Percentiles rank a stretch among this genome's conserved stretches.
These are phyloP conservation scores for Actinostola sp. DNA, from an alignment of 92 coral and sea anemone species.

Conservation along the genomic window DNA sequence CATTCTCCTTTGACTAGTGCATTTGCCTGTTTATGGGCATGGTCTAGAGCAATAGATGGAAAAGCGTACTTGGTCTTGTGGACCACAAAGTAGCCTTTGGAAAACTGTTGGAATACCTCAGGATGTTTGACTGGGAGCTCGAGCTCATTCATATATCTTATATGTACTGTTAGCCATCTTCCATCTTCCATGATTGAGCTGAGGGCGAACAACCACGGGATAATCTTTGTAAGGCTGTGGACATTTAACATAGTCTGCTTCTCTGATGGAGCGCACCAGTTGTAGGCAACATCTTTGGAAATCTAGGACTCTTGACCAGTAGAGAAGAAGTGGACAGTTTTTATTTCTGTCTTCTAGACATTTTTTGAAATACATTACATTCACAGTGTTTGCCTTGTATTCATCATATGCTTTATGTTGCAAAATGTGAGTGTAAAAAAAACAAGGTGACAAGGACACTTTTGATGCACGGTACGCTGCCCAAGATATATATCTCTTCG, in stretches of 20 bases:
- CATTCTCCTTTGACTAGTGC: constrained; percentile 65
- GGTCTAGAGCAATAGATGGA: constrained; percentile 64
- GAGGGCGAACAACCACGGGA: constrained; percentile 73
- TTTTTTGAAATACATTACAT: no score
- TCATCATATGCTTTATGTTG: not conserved
- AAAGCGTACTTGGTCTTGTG: constrained; percentile 59
- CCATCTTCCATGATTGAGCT: constrained; percentile 43
- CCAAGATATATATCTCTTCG: constrained; percentile 45
- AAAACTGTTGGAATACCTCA: constrained; percentile 36
- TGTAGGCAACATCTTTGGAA: constrained; percentile 19
- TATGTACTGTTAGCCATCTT: constrained; percentile 56
- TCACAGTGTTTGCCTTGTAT: not conserved
- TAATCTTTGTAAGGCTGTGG: constrained; percentile 42
- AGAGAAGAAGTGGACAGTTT: constrained; percentile 27
- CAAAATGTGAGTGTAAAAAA: not conserved
- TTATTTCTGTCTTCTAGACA: no score
- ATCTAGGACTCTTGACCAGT: constrained; percentile 32
- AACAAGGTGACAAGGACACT: constrained; percentile 15
- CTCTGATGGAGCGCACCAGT: constrained; percentile 60
- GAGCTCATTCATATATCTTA: constrained; percentile 37
- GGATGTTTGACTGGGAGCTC: constrained; percentile 42
- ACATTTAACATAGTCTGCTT: constrained; percentile 56
- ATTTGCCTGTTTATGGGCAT: constrained; percentile 72
- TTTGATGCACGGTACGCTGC: constrained; percentile 52
- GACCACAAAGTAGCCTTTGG: constrained; percentile 57